phyloP scores from a whole-genome alignment of 1,140 invertebrate species.

The Geopemphigus sp. region DNA sequence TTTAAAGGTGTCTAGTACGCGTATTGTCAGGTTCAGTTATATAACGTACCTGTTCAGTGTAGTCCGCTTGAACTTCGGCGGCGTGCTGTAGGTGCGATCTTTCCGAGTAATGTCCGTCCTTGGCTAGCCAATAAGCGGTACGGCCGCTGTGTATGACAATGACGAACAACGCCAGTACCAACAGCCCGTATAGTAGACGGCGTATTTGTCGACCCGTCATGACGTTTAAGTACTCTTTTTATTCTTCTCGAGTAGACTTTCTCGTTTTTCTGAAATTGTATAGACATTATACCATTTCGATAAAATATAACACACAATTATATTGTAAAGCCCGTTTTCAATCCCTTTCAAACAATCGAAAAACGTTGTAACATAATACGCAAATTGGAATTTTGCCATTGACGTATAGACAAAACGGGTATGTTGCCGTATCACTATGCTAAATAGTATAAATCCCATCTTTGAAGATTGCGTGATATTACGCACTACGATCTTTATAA shows the following conservation, averaged over 20 bases:
- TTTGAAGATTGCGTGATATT: no score
- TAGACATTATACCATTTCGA: background rate
- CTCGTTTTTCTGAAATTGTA: constrained; percentile 13
- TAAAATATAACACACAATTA: no score
- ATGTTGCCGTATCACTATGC: no score
- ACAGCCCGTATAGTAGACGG: constrained; percentile 28
- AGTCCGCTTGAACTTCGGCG: background rate
- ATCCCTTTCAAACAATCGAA: no score
- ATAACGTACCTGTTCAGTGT: constrained; percentile 11
- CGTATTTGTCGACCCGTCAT: constrained; percentile 45
- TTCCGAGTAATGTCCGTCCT: constrained; percentile 1
- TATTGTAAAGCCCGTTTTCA: no score
- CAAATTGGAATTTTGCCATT: no score
- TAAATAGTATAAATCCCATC: no score
- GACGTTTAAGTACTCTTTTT: background rate
- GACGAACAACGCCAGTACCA: constrained; percentile 27
- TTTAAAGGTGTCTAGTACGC: no score
- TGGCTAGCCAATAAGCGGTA: constrained; percentile 10
- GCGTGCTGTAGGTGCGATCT: background rate
- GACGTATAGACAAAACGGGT: no score
- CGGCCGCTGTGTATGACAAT: constrained; percentile 32
- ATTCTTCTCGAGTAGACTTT: background rate
- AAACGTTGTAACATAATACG: no score
- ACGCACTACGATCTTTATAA: no score
- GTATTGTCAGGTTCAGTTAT: no score